Evolutionary conservation across 1,140 invertebrate genomes (phyloP), one percentile per base, ranked within the genome.

Genomic region (Batillaria attramentaria): DNA sequence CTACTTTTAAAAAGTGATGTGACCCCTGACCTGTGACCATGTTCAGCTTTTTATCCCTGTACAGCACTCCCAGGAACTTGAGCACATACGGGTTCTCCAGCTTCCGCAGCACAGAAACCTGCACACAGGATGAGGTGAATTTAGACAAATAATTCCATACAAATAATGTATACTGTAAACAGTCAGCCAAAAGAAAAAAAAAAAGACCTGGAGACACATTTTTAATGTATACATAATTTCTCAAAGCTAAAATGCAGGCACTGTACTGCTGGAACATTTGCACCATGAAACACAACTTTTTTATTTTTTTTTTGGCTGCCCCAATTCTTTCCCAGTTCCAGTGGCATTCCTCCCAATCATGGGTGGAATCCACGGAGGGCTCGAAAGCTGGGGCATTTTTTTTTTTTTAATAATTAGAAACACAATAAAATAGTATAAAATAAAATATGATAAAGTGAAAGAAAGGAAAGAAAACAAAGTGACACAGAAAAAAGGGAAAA

Each of bases 31-130:
- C 89, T 82, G 90, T 98, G 35, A 98, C 95, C 65, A 99, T 92
- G 87, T 98, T 96, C 46, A 99, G 91, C 70, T 96, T 95, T 86
- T 96, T 95, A 69, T 98, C 97, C 89, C 97, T 97, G 89, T 98
- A 98, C 54, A 99, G 91, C 3, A 99, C 96, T 0, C 97, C 97
- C 79, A 98, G 96, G 88, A 99, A 98, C 60, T 96, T 93, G 60
- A 98, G 91, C 50, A 98, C 96, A 91, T 98, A 97, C 6, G 95
- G 94, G 91, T 98, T 97, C 84, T 95, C 94, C 66, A 98, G 92
- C 72, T 95, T 96, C 16, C 96, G 93, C 41, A 98, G 91, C 28
- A 98, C 96, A 13, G 96, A 97, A 62, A 97, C 95, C 95, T 95
- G 83, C 72, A 86, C 85, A 39, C 18, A 75, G 28, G 60, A 72